Base-by-base conservation (phyloP, 2,797 vertebrate genomes). In the Synaphobranchus kaupii region DNA sequence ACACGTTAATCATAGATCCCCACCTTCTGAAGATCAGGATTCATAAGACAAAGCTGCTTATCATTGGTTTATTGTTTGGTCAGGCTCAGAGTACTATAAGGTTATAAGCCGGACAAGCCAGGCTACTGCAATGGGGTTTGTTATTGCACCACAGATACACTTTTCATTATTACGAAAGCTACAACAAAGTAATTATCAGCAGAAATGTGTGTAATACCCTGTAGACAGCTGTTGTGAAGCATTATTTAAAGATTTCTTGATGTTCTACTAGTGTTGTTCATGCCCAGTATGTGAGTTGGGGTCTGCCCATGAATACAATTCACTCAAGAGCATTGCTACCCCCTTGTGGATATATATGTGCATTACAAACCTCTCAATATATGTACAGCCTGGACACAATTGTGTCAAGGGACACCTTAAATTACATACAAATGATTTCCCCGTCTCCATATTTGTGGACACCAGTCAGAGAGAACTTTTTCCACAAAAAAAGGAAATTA, bases 291-390 rank as follows among this genome's bases (percentile, higher is more conserved):
- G 31, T 8, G 44, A 80, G 44, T 22, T 25, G 44, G 44, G 5
- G 20, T 80, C 34, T 76, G 20, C 44, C 44, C 17, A 25, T 44
- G 48, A 80, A 78, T 78, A 47, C 8, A 20, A 80, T 80, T 44
- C 76, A n/a, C 44, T 82, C n/a, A 68, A 66, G 58, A 52, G 20
- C 78, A 83, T 63, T 83, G 60, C 78, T 68, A 58, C 86, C 47
- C 86, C 47, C 78, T 68, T 63, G 28, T 63, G 78, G 76, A 66
- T 2, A 22, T 22, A 6, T 28, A 39, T 68, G 8, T 50, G 15
- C 60, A 86, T 82, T 86, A 3, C 58, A 66, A 31, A n/a, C 85
- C 25, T 9, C 28, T 22, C 39, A 81, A 28, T 3, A 28, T 3
- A 47, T 52, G n/a, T 50, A 48, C 50, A 31, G 31, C 71, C 39